Percentiles rank a stretch among this genome's conserved stretches.
These are phyloP conservation scores for Phalacrocorax carbo DNA, from an alignment of 2,113 vertebrate genomes.

Conservation along the genomic window DNA sequence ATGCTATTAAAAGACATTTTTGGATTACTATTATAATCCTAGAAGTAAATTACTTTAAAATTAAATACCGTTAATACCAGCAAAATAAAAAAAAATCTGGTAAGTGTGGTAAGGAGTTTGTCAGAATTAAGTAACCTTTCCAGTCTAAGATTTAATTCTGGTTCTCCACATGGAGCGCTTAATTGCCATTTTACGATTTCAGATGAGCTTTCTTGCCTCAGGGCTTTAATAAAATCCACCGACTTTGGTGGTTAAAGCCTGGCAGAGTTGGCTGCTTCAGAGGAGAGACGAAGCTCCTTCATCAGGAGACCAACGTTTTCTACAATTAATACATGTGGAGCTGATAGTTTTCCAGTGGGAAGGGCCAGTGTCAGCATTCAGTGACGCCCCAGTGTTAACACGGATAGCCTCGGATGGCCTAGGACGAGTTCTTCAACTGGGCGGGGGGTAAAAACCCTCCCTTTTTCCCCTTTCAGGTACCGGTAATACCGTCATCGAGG, in stretches of 20 bases:
- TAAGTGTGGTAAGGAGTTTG: neutral
- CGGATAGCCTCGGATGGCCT: neutral
- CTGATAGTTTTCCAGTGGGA: neutral
- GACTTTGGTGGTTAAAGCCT: neutral
- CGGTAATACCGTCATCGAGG: slow-evolving; percentile 95
- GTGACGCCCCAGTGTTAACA: neutral
- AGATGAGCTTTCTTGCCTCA: neutral
- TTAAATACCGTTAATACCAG: neutral
- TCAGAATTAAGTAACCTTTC: neutral
- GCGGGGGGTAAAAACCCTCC: neutral
- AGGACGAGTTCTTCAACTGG: neutral
- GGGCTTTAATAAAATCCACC: neutral
- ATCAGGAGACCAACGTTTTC: neutral
- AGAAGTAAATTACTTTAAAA: neutral
- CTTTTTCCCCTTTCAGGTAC: slow-evolving; percentile 75
- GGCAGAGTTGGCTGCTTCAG: neutral
- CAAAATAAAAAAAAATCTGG: neutral
- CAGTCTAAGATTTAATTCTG: neutral
- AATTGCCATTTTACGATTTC: neutral
- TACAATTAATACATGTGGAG: neutral
- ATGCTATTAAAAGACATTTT: neutral
- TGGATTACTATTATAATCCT: neutral
- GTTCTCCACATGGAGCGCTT: neutral
- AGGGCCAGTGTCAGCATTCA: neutral
- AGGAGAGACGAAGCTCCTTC: neutral